These are phyloP conservation scores for Pholis gunnellus DNA, from an alignment of 2,113 vertebrate species.

Conservation along the genomic window DNA sequence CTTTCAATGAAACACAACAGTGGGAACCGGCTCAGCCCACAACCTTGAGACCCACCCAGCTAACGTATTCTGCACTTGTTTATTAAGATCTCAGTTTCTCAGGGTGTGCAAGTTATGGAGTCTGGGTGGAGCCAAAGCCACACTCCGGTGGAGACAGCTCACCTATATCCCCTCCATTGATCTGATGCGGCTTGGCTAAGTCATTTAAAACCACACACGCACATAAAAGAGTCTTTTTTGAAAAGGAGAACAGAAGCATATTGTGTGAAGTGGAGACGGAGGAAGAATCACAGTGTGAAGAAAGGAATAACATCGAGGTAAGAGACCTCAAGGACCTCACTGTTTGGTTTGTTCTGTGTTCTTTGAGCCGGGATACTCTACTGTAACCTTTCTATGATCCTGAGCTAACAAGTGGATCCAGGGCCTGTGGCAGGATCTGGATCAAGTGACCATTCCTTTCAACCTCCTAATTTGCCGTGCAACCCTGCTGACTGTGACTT, in stretches of 20 bases:
- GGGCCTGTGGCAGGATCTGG: slow-evolving; percentile 27
- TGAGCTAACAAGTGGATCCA: slow-evolving; percentile 40
- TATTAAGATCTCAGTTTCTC: slow-evolving; percentile 10
- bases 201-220: slow-evolving; percentile 43
- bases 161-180: slow-evolving; percentile 30
- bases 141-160: slow-evolving; percentile 22
- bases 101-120: slow-evolving; percentile 33
- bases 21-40: not conserved
- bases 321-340: slow-evolving; percentile 21
- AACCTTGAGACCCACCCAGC: not conserved
- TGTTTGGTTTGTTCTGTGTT: slow-evolving; percentile 72
- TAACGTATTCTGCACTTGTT: slow-evolving; percentile 39
- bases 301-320: slow-evolving; percentile 52
- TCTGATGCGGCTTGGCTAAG: slow-evolving; percentile 57
- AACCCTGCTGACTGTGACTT: not conserved
- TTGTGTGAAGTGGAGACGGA: slow-evolving; percentile 30
- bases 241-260: slow-evolving; percentile 43
- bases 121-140: slow-evolving; percentile 27
- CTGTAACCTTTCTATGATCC: slow-evolving; percentile 31
- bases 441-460: slow-evolving; percentile 47
- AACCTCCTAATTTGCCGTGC: slow-evolving; percentile 24
- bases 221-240: slow-evolving; percentile 65
- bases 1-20: not conserved
- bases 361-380: slow-evolving; percentile 16
- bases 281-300: slow-evolving; percentile 23